Evolutionary conservation across 2,888 invertebrate genomes (phyloP), one percentile per base, ranked within the genome.

Genomic region (Scaptomyza flava): DNA sequence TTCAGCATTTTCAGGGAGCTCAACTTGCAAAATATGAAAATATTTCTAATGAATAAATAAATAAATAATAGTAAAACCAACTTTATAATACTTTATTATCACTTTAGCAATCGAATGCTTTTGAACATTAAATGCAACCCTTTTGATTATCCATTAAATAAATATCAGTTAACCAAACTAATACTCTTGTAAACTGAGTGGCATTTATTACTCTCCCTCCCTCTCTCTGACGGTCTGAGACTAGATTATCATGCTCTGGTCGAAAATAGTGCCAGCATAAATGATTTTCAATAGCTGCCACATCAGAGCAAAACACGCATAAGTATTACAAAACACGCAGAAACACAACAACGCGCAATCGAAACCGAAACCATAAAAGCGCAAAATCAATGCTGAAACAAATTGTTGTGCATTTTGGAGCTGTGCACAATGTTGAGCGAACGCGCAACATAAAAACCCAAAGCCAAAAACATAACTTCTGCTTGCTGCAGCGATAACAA

Each of bases 401-500:
- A 59, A 58, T 78, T 68, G 65, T 56, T 45, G 17, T 23, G 34
- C 20, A 51, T 45, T 71, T 71, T 45, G 53, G 14, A 46, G 36
- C 30, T 43, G 50, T 9, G 33, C 27, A 27, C 27, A 27, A 6
- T 27, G 27, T 6, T 2, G 8, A 36, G 41, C 17, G 41, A 41
- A 41, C 14, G 20, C 11, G 41, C 27, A 52, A 36, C 47, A 59
- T 57, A 58, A 52, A 61, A 69, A 50, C 34, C 50, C 54, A 66
- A 72, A 54, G 51, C 51, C 63, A 54, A 50, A 50, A 34, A 47
- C 66, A 57, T 38, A 60, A 60, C 59, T 71, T 48, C 51, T 30
- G 38, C 42, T 47, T 52, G 46, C 41, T 38, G 69, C 72, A 62
- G 57, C 54, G 53, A 74, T 57, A 60, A 59, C 59, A 77, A 72